A percentile compares a stretch with the other conserved stretches of the same genome.
Evolutionary conservation across 2,888 invertebrate species (phyloP).

Genomic region (Chloroclystis v-ata): DNA sequence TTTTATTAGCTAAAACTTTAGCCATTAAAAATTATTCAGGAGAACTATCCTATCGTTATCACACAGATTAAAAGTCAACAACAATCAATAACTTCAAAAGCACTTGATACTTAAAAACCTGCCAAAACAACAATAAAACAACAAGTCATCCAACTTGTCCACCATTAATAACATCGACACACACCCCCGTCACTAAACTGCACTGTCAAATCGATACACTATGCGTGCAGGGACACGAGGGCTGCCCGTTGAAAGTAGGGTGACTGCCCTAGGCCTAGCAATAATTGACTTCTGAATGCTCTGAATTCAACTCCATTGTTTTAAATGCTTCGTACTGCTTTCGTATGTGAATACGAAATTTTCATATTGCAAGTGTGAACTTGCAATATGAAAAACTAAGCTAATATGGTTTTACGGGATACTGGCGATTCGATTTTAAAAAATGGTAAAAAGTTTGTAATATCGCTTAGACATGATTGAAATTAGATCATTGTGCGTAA

Average conservation of each 20-base stretch:
- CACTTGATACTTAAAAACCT: too few relatives aligned
- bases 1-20: too few relatives aligned
- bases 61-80: background rate
- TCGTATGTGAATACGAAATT: constrained; percentile 9
- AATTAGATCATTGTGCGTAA: too few relatives aligned
- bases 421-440: too few relatives aligned
- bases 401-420: too few relatives aligned
- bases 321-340: constrained; percentile 12
- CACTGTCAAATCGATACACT: constrained; percentile 61
- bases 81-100: too few relatives aligned
- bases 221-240: constrained; percentile 42
- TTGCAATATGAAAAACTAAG: too few relatives aligned
- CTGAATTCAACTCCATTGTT: constrained; percentile 41
- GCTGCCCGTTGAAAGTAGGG: constrained; percentile 24
- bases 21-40: too few relatives aligned
- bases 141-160: constrained; percentile 2
- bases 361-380: too few relatives aligned
- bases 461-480: too few relatives aligned
- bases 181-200: constrained; percentile 32
- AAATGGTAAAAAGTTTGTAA: too few relatives aligned
- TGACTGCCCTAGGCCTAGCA: constrained; percentile 50
- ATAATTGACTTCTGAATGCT: constrained; percentile 24
- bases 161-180: constrained; percentile 14
- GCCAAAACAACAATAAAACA: background rate
- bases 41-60: too few relatives aligned